Evolutionary conservation across 2,113 vertebrate genomes (phyloP).

Genomic region (Phalacrocorax pelagicus): DNA sequence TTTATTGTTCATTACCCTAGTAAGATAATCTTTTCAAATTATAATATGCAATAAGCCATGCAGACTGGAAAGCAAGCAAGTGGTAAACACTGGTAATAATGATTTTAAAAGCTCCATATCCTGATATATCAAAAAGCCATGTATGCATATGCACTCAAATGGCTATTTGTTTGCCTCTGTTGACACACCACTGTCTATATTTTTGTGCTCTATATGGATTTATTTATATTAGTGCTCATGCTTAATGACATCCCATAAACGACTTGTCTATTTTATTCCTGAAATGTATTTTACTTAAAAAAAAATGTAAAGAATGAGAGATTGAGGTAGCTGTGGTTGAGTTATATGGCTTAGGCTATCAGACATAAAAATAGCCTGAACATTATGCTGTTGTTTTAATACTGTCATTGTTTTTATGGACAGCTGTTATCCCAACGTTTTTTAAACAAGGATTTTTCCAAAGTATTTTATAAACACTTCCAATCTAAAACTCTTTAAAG

Average conservation of each 20-base stretch:
- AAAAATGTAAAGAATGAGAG: background rate
- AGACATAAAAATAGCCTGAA: constrained; percentile 8
- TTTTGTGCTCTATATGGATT: constrained; percentile 24
- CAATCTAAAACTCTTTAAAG: background rate
- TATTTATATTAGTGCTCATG: constrained; percentile 26
- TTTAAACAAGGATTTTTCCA: constrained; percentile 19
- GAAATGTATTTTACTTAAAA: constrained; percentile 23
- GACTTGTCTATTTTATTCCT: constrained; percentile 48
- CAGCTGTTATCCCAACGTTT: background rate
- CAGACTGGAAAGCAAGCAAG: constrained; percentile 21
- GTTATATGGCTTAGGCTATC: constrained; percentile 20
- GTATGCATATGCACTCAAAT: background rate
- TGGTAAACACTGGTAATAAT: constrained; percentile 15
- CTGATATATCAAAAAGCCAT: background rate
- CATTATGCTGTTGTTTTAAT: constrained; percentile 28
- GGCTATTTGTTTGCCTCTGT: background rate
- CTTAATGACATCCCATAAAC: constrained; percentile 51
- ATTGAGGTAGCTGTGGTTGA: constrained; percentile 33
- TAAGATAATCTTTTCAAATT: constrained; percentile 68
- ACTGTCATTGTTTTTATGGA: background rate
- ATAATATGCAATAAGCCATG: constrained; percentile 49
- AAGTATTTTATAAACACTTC: background rate
- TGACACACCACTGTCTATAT: background rate
- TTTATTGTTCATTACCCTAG: constrained; percentile 69
- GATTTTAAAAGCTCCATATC: background rate